Evolutionary conservation across 2,888 invertebrate genomes (phyloP).

Genomic region (Clivina fossor): DNA sequence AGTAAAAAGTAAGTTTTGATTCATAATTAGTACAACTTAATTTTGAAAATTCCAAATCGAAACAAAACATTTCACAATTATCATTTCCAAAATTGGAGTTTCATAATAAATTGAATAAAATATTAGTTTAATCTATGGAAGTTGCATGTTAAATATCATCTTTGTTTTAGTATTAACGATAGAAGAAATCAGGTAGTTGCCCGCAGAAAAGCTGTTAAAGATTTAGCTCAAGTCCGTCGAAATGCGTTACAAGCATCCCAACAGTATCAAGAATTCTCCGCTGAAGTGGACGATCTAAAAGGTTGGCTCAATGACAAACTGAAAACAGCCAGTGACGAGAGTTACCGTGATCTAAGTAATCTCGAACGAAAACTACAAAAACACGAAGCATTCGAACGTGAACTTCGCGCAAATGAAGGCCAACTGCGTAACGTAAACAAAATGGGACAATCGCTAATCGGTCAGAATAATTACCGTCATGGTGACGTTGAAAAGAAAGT

Average conservation of each 20-base stretch:
- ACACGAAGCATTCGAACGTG: constrained; percentile 95
- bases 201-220: constrained; percentile 73
- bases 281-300: constrained; percentile 87
- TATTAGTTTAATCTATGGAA: too few species aligned
- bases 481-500: constrained; percentile 70
- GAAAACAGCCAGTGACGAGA: constrained; percentile 88
- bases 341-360: constrained; percentile 86
- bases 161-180: constrained; percentile 62
- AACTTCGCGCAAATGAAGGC: constrained; percentile 91
- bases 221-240: constrained; percentile 71
- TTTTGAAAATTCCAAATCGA: not conserved
- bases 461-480: constrained; percentile 69
- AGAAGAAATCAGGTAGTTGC: constrained; percentile 74
- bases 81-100: too few species aligned
- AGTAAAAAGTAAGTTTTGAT: constrained; percentile 68
- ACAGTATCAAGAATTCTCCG: constrained; percentile 89
- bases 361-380: constrained; percentile 90
- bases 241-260: constrained; percentile 79
- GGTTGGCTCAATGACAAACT: constrained; percentile 92
- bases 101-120: too few species aligned
- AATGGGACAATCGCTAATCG: constrained; percentile 71
- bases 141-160: too few species aligned
- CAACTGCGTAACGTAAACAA: constrained; percentile 85
- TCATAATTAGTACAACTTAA: too few species aligned
- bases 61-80: too few species aligned